Base-by-base conservation (phyloP, 1,140 invertebrate species). In the Holcopasites calliopsidis region DNA sequence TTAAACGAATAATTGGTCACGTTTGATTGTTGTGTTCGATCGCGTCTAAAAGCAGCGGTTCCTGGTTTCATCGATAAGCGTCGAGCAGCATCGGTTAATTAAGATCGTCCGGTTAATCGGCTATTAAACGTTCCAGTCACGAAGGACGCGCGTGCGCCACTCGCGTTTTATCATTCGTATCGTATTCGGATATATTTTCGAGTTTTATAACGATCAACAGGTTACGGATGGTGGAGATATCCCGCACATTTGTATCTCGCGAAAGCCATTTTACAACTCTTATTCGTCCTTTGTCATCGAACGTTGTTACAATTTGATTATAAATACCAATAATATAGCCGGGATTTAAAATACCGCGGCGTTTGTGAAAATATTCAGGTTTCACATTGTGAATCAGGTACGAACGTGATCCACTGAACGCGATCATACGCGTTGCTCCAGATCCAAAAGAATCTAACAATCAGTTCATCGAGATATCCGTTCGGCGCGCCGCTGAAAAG, bases 381-480 rank as follows among this genome's bases (percentile, higher is more conserved):
- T 44, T 8, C 44, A 18, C 16, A 18, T 6, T n/a, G 8, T 47
- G 44, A 44, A 44, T 6, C 11, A 1, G 16, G 44, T 47, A 47
- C 7, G n/a, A n/a, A n/a, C n/a, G n/a, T n/a, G n/a, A n/a, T n/a
- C n/a, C n/a, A n/a, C n/a, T n/a, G n/a, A n/a, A n/a, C n/a, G n/a
- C n/a, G n/a, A n/a, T n/a, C n/a, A n/a, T n/a, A n/a, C n/a, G n/a
- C n/a, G n/a, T n/a, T n/a, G n/a, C n/a, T n/a, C n/a, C n/a, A 58
- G 68, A 77, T 52, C 47, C 64, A 82, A 82, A 82, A 58, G 70
- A 62, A 75, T 82, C 64, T 50, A 65, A 62, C 82, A 81, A 86
- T 85, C 82, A 76, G 65, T 83, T 68, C 65, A 72, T 85, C 69
- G 75, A 83, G 81, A 83, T 80, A 83, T 83, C 77, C 69, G 74